A percentile compares a stretch with the other conserved stretches of the same genome.
Conservation (phyloP, 2,888 invertebrate species). For the Thera britannica region DNA sequence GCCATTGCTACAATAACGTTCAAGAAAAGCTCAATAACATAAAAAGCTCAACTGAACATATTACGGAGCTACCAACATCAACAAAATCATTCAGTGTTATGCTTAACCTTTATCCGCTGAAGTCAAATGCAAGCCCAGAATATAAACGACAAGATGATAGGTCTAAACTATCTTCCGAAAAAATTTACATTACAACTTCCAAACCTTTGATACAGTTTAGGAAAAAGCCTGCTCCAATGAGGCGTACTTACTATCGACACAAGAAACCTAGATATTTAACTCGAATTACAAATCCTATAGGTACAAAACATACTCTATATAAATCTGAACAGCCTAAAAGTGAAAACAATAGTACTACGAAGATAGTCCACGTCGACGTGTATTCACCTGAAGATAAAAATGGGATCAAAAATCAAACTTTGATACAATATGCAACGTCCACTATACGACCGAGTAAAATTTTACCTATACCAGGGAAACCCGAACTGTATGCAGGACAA, state of each 20-base stretch:
- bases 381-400: slow-evolving; percentile 69
- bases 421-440: slow-evolving; percentile 32
- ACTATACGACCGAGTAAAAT: slow-evolving; percentile 44
- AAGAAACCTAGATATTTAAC: slow-evolving; percentile 46
- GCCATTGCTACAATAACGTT: slow-evolving; percentile 48
- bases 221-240: slow-evolving; percentile 60
- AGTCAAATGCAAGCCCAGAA: slow-evolving; percentile 48
- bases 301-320: slow-evolving; percentile 26
- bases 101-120: slow-evolving; percentile 86
- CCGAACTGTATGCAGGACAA: slow-evolving; percentile 58
- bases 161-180: slow-evolving; percentile 49
- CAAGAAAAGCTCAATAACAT: slow-evolving; percentile 34
- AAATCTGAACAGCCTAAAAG: slow-evolving; percentile 30
- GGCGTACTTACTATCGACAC: slow-evolving; percentile 53
- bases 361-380: slow-evolving; percentile 87
- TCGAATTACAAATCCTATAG: slow-evolving; percentile 34
- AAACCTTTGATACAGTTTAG: slow-evolving; percentile 68
- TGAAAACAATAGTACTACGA: slow-evolving; percentile 72
- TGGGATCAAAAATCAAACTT: slow-evolving; percentile 26
- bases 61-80: slow-evolving; percentile 45
- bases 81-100: slow-evolving; percentile 86
- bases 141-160: slow-evolving; percentile 55
- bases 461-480: slow-evolving; percentile 51
- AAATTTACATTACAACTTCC: slow-evolving; percentile 70
- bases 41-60: slow-evolving; percentile 41